A percentile compares a stretch with the other conserved stretches of the same genome.
Evolutionary conservation across 2,888 invertebrate genomes (phyloP).

Genomic region (Tetranychus truncatus): DNA sequence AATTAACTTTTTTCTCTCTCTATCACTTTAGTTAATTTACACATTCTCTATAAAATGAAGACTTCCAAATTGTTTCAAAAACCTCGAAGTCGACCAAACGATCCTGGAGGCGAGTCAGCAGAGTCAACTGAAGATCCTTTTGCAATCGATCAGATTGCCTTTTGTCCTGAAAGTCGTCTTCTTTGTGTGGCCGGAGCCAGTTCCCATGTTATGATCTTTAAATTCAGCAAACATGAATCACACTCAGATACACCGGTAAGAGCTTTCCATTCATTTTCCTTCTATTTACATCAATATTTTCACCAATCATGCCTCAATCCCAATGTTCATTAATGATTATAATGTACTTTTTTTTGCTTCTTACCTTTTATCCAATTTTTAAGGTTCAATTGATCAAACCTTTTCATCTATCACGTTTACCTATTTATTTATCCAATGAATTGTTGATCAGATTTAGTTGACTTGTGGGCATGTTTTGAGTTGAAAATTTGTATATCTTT

Average conservation of each 20-base stretch:
- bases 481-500: too few relatives aligned
- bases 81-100: slow-evolving; percentile 35
- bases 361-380: too few relatives aligned
- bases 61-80: slow-evolving; percentile 77
- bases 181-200: slow-evolving; percentile 77
- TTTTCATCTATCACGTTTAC: too few relatives aligned
- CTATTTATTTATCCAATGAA: too few relatives aligned
- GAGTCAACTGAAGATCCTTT: slow-evolving; percentile 52
- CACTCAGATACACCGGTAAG: slow-evolving; percentile 19
- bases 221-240: slow-evolving; percentile 78
- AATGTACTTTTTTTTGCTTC: too few relatives aligned
- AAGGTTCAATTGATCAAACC: too few relatives aligned
- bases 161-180: slow-evolving; percentile 79
- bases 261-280: not conserved
- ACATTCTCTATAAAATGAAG: slow-evolving; percentile 90
- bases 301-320: too few relatives aligned
- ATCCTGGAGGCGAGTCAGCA: not conserved
- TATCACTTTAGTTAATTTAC: slow-evolving; percentile 51
- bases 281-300: not conserved
- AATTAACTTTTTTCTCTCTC: slow-evolving; percentile 13
- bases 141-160: slow-evolving; percentile 66
- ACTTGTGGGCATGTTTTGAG: too few relatives aligned
- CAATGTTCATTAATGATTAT: too few relatives aligned
- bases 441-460: too few relatives aligned
- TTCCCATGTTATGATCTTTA: slow-evolving; percentile 82